phyloP scores from a whole-genome alignment of 2,113 vertebrate species.

The Vombatus ursinus region DNA sequence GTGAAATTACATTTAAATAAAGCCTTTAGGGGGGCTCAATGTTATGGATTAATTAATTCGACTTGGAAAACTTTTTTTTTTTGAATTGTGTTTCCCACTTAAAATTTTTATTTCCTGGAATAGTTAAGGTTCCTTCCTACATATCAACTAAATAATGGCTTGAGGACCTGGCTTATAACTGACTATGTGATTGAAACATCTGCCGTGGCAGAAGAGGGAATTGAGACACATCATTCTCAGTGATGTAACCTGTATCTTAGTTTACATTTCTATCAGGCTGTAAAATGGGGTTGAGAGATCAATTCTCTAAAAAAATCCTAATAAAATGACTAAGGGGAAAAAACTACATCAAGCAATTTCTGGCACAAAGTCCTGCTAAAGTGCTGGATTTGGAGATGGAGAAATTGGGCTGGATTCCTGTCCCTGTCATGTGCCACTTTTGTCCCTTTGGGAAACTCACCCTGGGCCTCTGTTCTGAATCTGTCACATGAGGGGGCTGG shows the following conservation, averaged over 20 bases:
- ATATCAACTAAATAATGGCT: constrained; percentile 70
- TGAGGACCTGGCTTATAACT: constrained; percentile 48
- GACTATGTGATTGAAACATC: constrained; percentile 48
- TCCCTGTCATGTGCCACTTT: background rate
- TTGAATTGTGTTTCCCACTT: constrained; percentile 61
- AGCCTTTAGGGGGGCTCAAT: constrained; percentile 63
- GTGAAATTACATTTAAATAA: constrained; percentile 79
- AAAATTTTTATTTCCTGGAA: constrained; percentile 71
- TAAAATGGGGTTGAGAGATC: background rate
- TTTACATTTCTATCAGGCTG: background rate
- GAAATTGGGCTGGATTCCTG: background rate
- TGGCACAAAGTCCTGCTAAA: background rate
- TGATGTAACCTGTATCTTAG: background rate
- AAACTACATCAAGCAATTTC: background rate
- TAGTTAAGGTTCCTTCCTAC: constrained; percentile 58
- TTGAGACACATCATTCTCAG: background rate
- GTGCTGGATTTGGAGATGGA: background rate
- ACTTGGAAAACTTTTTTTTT: constrained; percentile 69
- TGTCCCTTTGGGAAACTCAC: background rate
- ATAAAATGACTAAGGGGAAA: background rate
- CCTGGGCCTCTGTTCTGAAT: background rate
- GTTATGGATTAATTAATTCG: constrained; percentile 76
- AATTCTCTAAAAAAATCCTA: background rate
- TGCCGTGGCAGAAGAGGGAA: constrained; percentile 40
- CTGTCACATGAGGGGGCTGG: background rate